Base-by-base conservation (phyloP, 2,888 invertebrate species). In the Muschampia plurimacula region DNA sequence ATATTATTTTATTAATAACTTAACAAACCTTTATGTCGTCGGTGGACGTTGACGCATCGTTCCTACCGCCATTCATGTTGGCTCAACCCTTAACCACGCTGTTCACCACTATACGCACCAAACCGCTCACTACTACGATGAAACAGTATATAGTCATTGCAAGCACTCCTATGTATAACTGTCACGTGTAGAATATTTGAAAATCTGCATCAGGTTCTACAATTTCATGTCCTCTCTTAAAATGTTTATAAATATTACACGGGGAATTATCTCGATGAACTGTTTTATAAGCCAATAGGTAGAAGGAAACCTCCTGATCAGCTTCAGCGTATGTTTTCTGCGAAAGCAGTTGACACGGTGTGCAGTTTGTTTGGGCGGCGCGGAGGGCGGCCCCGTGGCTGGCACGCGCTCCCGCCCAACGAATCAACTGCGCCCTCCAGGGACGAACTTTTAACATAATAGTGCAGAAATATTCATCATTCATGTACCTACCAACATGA, bases 31-130 rank as follows among this genome's bases (percentile, higher is more conserved):
- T 90, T 74, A 92, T 84, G 74, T 94, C 89, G 72, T 93, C 93
- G 64, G 94, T 94, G 49, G 94, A 93, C 36, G 94, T 94, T 62
- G 93, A 90, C 32, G 93, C 94, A 78, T 94, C 94, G 9, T 92
- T 88, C 78, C 89, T 85, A 52, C 84, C 84, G 59, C 82, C 81
- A 76, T 83, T 85, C 89, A 89, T 89, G 74, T 78, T 88, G 65
- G 8, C 13, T 12, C 57, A 36, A 28, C 64, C 12, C 57, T 28
- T 1, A 32, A 15, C 65, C 55, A 57, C 66, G 22, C 6, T 59
- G 28, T 28, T 59, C 39, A 39, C 5, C 39, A 41, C 1, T 12
- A 41, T 41, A 67, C 59, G 8, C 41, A 55, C 36, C 0, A 22
- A 7, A 13, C 12, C 39, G 9, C 39, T 22, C 67, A 55, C 55